Percentiles rank a stretch among this genome's conserved stretches.
Evolutionary conservation across 2,113 vertebrate species (phyloP).

Genomic region (Fulica atra): DNA sequence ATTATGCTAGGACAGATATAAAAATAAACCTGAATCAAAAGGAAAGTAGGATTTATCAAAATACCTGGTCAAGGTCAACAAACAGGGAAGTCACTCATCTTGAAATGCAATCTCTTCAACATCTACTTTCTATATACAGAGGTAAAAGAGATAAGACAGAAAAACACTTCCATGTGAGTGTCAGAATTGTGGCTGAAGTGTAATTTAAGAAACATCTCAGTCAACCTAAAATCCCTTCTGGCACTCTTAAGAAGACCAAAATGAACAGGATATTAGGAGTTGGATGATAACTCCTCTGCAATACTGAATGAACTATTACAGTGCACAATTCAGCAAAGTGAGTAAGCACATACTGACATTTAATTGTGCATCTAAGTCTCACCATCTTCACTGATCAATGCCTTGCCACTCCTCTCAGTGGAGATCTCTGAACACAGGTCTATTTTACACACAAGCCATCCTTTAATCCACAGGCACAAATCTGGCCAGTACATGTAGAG

Average conservation of each 20-base stretch:
- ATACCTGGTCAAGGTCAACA: slow-evolving; percentile 13
- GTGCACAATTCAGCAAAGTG: background rate
- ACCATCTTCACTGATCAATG: background rate
- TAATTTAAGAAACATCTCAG: slow-evolving; percentile 1
- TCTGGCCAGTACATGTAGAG: background rate
- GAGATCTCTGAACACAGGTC: background rate
- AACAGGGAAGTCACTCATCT: background rate
- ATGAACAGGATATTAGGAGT: slow-evolving; percentile 51
- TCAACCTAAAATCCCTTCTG: background rate
- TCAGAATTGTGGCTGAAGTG: background rate
- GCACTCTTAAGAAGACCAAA: background rate
- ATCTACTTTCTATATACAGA: background rate
- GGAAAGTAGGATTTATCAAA: slow-evolving; percentile 30
- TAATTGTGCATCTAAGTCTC: background rate
- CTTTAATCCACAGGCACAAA: background rate
- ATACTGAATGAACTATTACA: background rate
- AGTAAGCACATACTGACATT: slow-evolving; percentile 26
- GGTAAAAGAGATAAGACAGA: background rate
- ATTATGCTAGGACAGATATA: slow-evolving; percentile 7
- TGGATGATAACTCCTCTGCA: background rate
- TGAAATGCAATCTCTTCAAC: background rate
- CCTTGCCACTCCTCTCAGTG: background rate
- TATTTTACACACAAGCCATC: background rate
- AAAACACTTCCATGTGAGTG: background rate
- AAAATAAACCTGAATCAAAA: slow-evolving; percentile 23